These are phyloP conservation scores for Chauna torquata DNA, from an alignment of 2,113 vertebrate species.

Conservation along the genomic window DNA sequence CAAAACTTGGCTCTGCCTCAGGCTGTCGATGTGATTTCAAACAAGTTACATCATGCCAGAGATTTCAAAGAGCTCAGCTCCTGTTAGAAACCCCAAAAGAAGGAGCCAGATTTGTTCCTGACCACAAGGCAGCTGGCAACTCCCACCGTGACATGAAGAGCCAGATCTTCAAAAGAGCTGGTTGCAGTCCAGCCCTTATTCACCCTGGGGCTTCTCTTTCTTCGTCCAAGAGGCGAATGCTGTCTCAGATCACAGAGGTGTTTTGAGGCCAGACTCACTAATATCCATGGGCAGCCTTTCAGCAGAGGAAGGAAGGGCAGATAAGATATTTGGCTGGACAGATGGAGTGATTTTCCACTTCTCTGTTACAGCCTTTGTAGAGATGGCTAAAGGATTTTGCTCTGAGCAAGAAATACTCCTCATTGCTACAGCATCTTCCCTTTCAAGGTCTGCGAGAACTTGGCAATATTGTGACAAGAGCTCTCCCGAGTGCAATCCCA, in stretches of 20 bases:
- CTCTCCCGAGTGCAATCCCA: neutral
- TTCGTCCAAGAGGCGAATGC: neutral
- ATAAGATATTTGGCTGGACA: neutral
- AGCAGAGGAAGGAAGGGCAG: neutral
- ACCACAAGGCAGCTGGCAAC: neutral
- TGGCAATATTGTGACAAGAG: neutral
- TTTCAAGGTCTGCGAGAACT: neutral
- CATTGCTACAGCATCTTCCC: neutral
- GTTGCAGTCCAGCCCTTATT: neutral
- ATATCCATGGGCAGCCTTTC: neutral
- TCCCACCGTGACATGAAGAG: constrained; percentile 37
- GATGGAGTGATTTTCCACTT: neutral
- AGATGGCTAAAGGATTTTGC: neutral
- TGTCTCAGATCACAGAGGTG: neutral
- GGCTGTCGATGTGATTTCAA: neutral
- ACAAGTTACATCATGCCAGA: constrained; percentile 17
- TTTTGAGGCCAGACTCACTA: neutral
- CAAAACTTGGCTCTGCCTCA: neutral
- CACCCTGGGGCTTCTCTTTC: constrained; percentile 2
- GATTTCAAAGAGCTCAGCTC: constrained; percentile 47
- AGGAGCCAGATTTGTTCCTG: constrained; percentile 19
- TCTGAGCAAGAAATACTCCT: neutral
- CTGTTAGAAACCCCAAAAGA: neutral
- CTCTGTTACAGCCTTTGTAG: neutral
- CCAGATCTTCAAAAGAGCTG: constrained; percentile 28